Evolutionary conservation across 2,888 invertebrate species (phyloP).

Genomic region (Ectemnius continuus): DNA sequence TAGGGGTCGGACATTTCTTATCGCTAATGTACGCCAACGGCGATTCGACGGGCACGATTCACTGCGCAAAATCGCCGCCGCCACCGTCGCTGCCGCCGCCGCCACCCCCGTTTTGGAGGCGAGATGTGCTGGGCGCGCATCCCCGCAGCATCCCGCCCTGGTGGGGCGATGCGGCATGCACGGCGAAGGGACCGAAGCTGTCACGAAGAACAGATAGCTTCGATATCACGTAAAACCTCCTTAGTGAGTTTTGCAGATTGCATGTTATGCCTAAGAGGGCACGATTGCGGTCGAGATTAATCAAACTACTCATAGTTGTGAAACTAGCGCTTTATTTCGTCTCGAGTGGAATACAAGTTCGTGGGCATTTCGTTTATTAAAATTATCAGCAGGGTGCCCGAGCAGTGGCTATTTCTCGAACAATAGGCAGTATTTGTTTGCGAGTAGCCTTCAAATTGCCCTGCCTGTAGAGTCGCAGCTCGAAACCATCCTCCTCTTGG

Average conservation of each 20-base stretch:
- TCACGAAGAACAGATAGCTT: not conserved
- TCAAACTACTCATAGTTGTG: too few relatives aligned
- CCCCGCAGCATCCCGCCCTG: not conserved
- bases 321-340: too few relatives aligned
- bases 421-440: constrained; percentile 84
- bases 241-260: too few relatives aligned
- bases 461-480: constrained; percentile 79
- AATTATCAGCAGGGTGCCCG: not conserved
- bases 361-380: not conserved
- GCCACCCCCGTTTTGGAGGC: not conserved
- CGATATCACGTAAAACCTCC: too few relatives aligned
- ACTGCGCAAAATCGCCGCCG: constrained; percentile 2
- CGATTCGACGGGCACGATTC: not conserved
- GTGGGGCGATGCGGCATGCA: constrained; percentile 1
- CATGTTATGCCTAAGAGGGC: too few relatives aligned
- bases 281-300: too few relatives aligned
- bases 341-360: too few relatives aligned
- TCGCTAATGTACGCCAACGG: not conserved
- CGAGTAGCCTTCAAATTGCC: constrained; percentile 82
- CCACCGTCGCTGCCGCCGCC: not conserved
- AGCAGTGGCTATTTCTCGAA: constrained; percentile 67
- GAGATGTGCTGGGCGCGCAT: not conserved
- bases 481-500: constrained; percentile 50
- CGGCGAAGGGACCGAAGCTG: constrained; percentile 1
- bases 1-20: constrained; percentile 1